These are phyloP conservation scores for Pangasius larnaudii DNA, from an alignment of 2,797 vertebrate species.

Conservation along the genomic window DNA sequence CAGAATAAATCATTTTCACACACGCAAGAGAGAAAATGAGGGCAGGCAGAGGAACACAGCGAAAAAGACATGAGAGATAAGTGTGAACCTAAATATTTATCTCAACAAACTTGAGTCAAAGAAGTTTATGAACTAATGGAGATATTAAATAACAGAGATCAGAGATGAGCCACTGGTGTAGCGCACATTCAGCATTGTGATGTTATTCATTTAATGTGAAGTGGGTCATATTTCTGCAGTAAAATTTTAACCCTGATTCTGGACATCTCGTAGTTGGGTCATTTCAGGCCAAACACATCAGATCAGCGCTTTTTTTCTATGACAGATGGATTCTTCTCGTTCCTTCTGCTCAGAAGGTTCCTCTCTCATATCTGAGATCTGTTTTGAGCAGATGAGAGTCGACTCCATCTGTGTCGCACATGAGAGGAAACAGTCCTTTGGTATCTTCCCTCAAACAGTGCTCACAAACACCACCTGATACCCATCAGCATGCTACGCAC, in stretches of 20 bases:
- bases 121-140: background rate
- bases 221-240: background rate
- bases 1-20: background rate
- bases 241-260: background rate
- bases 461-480: slow-evolving; percentile 15
- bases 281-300: background rate
- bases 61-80: background rate
- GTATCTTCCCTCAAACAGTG: background rate
- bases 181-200: too few relatives aligned
- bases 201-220: background rate
- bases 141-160: background rate
- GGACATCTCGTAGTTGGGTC: background rate
- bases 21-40: background rate
- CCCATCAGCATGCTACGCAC: background rate
- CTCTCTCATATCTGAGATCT: background rate
- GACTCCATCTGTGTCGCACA: slow-evolving; percentile 13
- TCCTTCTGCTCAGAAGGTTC: slow-evolving; percentile 12
- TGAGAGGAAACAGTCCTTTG: background rate
- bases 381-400: background rate
- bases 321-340: slow-evolving; percentile 9
- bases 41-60: background rate
- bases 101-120: background rate
- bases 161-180: background rate
- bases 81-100: background rate
- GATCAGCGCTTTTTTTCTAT: background rate